Conservation (phyloP, 2,797 vertebrate genomes). For the Leptodactylus fallax region DNA sequence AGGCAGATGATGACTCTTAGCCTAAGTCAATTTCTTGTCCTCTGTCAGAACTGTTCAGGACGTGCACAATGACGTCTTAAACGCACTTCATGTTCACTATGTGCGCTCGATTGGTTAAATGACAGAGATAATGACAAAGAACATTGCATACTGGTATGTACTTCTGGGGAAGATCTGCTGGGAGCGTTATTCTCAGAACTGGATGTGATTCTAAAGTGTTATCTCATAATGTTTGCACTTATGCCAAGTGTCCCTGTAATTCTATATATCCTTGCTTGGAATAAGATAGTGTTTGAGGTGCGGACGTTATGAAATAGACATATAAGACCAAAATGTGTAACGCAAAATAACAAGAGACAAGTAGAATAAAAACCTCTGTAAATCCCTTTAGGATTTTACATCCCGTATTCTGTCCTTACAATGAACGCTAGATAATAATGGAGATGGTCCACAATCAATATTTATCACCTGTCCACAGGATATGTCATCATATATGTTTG, state of each 20-base stretch:
- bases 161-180: neutral
- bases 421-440: too few relatives aligned
- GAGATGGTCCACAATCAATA: too few relatives aligned
- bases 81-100: neutral
- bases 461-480: too few relatives aligned
- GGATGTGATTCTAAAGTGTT: conserved; percentile 33
- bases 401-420: too few relatives aligned
- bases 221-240: conserved; percentile 16
- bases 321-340: neutral
- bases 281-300: neutral
- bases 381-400: too few relatives aligned
- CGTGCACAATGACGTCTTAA: conserved; percentile 2
- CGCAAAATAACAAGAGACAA: neutral
- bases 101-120: neutral
- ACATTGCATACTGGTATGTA: neutral
- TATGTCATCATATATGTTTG: too few relatives aligned
- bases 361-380: neutral
- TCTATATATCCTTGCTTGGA: neutral
- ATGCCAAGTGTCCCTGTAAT: conserved; percentile 31
- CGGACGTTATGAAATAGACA: neutral
- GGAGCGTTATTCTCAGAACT: conserved; percentile 29
- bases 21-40: conserved; percentile 1
- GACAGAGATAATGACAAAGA: conserved; percentile 12
- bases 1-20: neutral
- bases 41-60: conserved; percentile 21